These are phyloP conservation scores for Macroramphosus scolopax DNA, from an alignment of 2,797 vertebrate species.

Conservation along the genomic window DNA sequence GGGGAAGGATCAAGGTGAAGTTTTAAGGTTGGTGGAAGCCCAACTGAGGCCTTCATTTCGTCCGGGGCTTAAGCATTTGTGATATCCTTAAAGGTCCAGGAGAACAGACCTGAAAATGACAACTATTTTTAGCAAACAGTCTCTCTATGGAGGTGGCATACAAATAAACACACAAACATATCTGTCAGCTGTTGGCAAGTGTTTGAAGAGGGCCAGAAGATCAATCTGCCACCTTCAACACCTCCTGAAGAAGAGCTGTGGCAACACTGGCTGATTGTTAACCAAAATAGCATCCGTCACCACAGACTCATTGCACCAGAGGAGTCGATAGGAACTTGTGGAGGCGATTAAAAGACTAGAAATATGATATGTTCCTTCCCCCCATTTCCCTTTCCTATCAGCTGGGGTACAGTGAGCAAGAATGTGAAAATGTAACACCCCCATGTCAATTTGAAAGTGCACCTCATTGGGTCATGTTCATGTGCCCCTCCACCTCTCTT, in stretches of 20 bases:
- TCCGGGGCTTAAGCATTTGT: slow-evolving; percentile 32
- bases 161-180: slow-evolving; percentile 25
- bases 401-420: slow-evolving; percentile 52
- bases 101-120: slow-evolving; percentile 41
- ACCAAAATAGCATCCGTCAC: slow-evolving; percentile 64
- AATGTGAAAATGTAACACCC: slow-evolving; percentile 74
- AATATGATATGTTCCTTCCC: slow-evolving; percentile 54
- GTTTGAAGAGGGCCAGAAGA: slow-evolving; percentile 46
- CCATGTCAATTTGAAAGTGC: slow-evolving; percentile 76
- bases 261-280: slow-evolving; percentile 52
- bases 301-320: slow-evolving; percentile 45
- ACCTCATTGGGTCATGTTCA: slow-evolving; percentile 63
- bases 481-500: slow-evolving; percentile 53
- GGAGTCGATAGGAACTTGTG: slow-evolving; percentile 56
- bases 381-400: slow-evolving; percentile 52
- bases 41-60: slow-evolving; percentile 26
- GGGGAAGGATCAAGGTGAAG: too few relatives aligned
- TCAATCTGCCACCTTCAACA: slow-evolving; percentile 71
- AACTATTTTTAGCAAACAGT: slow-evolving; percentile 26
- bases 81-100: slow-evolving; percentile 31
- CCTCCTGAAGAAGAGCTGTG: slow-evolving; percentile 48
- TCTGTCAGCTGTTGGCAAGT: slow-evolving; percentile 56
- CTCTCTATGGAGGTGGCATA: slow-evolving; percentile 12
- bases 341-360: slow-evolving; percentile 32
- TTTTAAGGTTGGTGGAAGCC: too few relatives aligned